Evolutionary conservation across 1,140 invertebrate genomes (phyloP), one percentile per base, ranked within the genome.

Genomic region (Caenorhabditis tropicalis): DNA sequence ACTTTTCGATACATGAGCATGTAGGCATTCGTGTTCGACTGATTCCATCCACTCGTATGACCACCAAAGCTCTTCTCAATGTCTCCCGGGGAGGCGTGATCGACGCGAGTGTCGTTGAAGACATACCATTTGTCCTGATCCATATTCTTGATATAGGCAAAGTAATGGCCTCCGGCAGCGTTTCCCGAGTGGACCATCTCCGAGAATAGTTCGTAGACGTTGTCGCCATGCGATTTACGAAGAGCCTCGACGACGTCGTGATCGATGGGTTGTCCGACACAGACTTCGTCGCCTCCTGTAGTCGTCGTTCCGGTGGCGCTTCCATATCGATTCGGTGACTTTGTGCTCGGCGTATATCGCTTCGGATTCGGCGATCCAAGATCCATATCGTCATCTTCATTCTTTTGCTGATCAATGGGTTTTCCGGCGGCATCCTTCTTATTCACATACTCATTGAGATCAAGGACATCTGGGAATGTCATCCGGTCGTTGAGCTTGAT

Each of bases 151-250:
- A 97, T 96, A 88, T 96, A 96, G 24, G 95, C 96, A 91, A 96
- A 97, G 92, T 97, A 97, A 92, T 97, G 96, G 0, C 96, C 96
- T 36, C 95, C 95, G 58, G 94, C 95, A 0, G 96, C 95, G 92
- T 95, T 96, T 9, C 96, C 96, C 43, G 95, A 95, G 92, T 97
- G 96, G 80, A 97, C 95, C 95, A 97, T 96, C 48, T 97, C 96
- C 15, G 95, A 95, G 91, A 96, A 97, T 19, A 97, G 92, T 91
- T 97, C 95, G 92, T 97, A 97, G 15, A 94, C 91, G 90, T 95
- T 95, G 1, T 94, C 94, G 19, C 95, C 95, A 90, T 92, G 87
- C 36, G 16, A 24, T 31, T 86, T 86, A 21, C 89, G 81, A 33
- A 90, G 81, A 27, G 82, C 65, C 21, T 85, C 48, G 16, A 90